A percentile compares a stretch with the other conserved stretches of the same genome.
Conservation (phyloP, 2,797 vertebrate genomes). For the Gobionotothen gibberifrons region DNA sequence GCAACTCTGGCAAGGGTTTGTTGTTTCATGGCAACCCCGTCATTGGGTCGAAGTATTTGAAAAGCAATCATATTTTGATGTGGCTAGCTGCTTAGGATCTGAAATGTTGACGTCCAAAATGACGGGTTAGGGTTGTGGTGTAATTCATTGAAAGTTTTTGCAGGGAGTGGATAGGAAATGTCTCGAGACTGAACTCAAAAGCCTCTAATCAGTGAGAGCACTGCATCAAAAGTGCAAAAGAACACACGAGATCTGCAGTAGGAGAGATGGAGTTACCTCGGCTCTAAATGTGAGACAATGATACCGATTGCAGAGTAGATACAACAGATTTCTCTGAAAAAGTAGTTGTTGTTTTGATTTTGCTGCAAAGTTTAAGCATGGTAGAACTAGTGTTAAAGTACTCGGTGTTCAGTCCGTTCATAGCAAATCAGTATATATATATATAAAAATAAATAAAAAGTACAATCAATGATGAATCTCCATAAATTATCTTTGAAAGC, state of each 20-base stretch:
- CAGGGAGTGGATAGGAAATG: constrained; percentile 47
- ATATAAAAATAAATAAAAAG: neutral
- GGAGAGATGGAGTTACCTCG: neutral
- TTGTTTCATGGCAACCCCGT: constrained; percentile 59
- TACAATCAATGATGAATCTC: neutral
- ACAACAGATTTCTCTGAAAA: neutral
- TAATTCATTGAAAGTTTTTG: constrained; percentile 47
- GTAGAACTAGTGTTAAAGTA: neutral
- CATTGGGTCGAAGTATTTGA: constrained; percentile 51
- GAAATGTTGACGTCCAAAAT: constrained; percentile 64
- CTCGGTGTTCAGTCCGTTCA: neutral
- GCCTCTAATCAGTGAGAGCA: constrained; percentile 62
- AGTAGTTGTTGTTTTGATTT: neutral
- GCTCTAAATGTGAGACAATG: constrained; percentile 1
- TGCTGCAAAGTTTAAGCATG: neutral
- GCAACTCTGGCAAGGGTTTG: constrained; percentile 46
- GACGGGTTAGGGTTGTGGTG: constrained; percentile 61
- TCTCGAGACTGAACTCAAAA: constrained; percentile 49
- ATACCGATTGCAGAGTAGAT: constrained; percentile 9
- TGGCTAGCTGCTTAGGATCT: constrained; percentile 57
- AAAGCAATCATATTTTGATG: constrained; percentile 64
- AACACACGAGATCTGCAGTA: constrained; percentile 30
- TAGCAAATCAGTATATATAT: too few species aligned
- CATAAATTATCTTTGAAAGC: neutral
- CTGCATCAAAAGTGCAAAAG: constrained; percentile 51